Base-by-base conservation (phyloP, 2,888 invertebrate genomes). In the Drosophila cognata region DNA sequence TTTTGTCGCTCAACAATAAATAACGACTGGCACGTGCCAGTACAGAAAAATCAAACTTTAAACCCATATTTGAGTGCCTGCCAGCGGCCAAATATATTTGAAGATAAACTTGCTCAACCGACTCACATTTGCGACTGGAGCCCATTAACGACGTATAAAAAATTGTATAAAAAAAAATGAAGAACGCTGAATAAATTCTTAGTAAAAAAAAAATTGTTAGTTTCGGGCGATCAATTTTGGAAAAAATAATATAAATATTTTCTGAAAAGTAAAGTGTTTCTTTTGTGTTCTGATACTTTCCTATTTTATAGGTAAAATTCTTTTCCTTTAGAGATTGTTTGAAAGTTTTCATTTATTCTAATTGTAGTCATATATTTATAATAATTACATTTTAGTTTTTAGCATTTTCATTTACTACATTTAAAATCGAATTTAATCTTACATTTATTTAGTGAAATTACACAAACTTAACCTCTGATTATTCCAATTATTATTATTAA, bases 11-110 rank as follows among this genome's bases (percentile, higher is more conserved):
- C 85, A 83, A 91, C 90, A 89, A 91, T 91, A 89, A 91, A 91
- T 88, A 88, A 92, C 91, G 80, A 74, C 68, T 56, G 61, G 65
- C 79, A 92, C 92, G 92, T 92, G 92, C 73, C 65, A 56, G 21
- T 50, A 74, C 7, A 29, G 25, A 38, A 48, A 67, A 46, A 56
- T 35, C 50, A 28, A 43, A 68, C 31, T 66, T 50, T 8, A 46
- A 71, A 81, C 68, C 51, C 36, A 66, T 46, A 41, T 59, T 29
- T 51, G 48, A 61, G 38, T 7, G 18, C 8, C 5, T n/a, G 18
- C 18, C 11, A 36, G 13, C 51, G 35, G 10, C 46, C 16, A 46
- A 48, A 65, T 36, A 11, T 18, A 6, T 18, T 38, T 38, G 4
- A 7, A 8, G 13, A 28, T 13, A 5, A 16, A 41, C 25, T 46